Percentiles rank a stretch among this genome's conserved stretches.
These are phyloP conservation scores for Erebia ligea DNA, from an alignment of 2,888 invertebrate species.

Conservation along the genomic window DNA sequence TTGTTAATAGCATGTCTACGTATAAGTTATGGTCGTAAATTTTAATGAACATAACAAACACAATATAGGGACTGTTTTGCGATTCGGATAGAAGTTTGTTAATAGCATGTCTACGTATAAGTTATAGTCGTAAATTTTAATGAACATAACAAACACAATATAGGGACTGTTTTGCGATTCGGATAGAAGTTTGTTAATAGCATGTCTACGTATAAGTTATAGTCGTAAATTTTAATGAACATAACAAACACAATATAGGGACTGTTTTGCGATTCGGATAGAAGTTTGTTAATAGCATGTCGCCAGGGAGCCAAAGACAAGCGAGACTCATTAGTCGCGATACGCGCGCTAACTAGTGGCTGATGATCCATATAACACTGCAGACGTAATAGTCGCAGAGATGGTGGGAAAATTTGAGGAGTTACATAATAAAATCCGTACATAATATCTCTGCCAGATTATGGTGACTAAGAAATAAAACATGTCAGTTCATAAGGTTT, in stretches of 20 bases:
- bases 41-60: background rate
- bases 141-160: background rate
- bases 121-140: background rate
- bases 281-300: slow-evolving; percentile 30
- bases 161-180: slow-evolving; percentile 21
- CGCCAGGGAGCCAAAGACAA: slow-evolving; percentile 35
- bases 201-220: no score
- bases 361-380: slow-evolving; percentile 40
- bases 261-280: slow-evolving; percentile 18
- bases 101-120: no score
- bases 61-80: slow-evolving; percentile 13
- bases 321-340: slow-evolving; percentile 43
- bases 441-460: background rate
- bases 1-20: no score
- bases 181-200: no score
- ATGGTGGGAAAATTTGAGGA: background rate
- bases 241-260: background rate
- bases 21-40: background rate
- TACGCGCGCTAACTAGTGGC: slow-evolving; percentile 37
- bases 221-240: background rate
- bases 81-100: no score
- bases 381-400: slow-evolving; percentile 16
- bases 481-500: no score
- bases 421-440: background rate
- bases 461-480: no score